phyloP scores from a whole-genome alignment of 2,888 invertebrate species.

The Ctenicera cuprea region DNA sequence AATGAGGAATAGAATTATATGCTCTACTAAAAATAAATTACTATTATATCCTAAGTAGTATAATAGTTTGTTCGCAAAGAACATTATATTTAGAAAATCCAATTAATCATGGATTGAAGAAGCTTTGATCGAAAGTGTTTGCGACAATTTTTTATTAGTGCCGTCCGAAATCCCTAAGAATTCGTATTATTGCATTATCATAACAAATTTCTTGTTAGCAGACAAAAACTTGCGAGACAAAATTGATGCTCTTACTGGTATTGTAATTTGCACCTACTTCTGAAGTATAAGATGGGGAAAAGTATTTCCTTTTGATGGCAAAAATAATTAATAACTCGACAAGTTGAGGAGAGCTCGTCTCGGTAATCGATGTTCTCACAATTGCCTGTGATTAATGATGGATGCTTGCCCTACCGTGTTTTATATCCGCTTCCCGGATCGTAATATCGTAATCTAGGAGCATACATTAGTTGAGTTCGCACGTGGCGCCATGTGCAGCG shows the following conservation, averaged over 20 bases:
- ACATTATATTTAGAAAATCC: slow-evolving; percentile 16
- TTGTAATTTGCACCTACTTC: slow-evolving; percentile 66
- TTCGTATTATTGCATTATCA: slow-evolving; percentile 27
- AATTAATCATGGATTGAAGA: slow-evolving; percentile 58
- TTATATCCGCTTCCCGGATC: slow-evolving; percentile 54
- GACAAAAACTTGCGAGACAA: slow-evolving; percentile 62
- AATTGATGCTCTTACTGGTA: slow-evolving; percentile 64
- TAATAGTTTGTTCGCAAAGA: neutral
- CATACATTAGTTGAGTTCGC: slow-evolving; percentile 49
- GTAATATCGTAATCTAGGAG: slow-evolving; percentile 51
- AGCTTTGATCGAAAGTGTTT: slow-evolving; percentile 56
- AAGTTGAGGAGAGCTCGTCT: slow-evolving; percentile 59
- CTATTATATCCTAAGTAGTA: neutral
- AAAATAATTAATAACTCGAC: slow-evolving; percentile 70
- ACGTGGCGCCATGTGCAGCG: slow-evolving; percentile 51
- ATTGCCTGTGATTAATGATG: slow-evolving; percentile 69
- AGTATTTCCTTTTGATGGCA: slow-evolving; percentile 65
- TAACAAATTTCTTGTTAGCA: slow-evolving; percentile 54
- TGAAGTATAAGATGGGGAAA: slow-evolving; percentile 62
- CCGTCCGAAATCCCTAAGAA: slow-evolving; percentile 53
- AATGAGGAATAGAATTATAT: no score
- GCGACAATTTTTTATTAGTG: slow-evolving; percentile 57
- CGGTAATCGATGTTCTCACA: slow-evolving; percentile 70
- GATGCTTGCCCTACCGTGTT: slow-evolving; percentile 56
- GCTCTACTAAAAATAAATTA: neutral